Conservation (phyloP, 1,140 invertebrate genomes). For the Mercenaria mercenaria region DNA sequence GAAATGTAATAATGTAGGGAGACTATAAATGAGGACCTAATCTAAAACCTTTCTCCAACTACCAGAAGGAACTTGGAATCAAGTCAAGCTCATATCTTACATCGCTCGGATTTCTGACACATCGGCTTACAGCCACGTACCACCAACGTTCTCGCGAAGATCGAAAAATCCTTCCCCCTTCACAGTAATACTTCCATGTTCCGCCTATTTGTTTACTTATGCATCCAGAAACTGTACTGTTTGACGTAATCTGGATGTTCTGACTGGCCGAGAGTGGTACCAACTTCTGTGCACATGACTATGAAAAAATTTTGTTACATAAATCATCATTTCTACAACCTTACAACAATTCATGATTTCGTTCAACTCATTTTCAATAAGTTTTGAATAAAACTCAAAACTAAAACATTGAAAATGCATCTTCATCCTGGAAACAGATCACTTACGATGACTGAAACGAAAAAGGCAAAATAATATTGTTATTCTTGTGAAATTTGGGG, state of each 20-base stretch:
- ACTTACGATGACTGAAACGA: neutral
- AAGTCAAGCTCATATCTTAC: conserved; percentile 30
- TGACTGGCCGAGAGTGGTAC: conserved; percentile 64
- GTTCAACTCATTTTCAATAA: no score
- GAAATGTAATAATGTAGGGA: no score
- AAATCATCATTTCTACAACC: no score
- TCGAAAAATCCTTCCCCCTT: conserved; percentile 70
- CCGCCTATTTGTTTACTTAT: neutral
- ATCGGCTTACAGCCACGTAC: conserved; percentile 81
- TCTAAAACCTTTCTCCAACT: no score
- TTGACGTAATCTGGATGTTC: conserved; percentile 68
- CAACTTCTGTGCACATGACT: conserved; percentile 67
- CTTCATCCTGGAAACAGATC: no score
- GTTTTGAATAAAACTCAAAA: no score
- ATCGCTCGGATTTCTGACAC: conserved; percentile 45
- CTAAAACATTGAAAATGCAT: no score
- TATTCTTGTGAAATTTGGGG: neutral
- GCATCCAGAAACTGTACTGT: conserved; percentile 64
- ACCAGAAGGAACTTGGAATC: neutral
- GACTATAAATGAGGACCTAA: no score
- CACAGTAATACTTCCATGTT: conserved; percentile 60
- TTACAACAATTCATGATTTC: no score
- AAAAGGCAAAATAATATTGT: neutral
- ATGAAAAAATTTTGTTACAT: conserved; percentile 11
- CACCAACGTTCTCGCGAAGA: conserved; percentile 82